Evolutionary conservation across 2,888 invertebrate species (phyloP), one percentile per base, ranked within the genome.

Genomic region (Tupiocoris notatus): DNA sequence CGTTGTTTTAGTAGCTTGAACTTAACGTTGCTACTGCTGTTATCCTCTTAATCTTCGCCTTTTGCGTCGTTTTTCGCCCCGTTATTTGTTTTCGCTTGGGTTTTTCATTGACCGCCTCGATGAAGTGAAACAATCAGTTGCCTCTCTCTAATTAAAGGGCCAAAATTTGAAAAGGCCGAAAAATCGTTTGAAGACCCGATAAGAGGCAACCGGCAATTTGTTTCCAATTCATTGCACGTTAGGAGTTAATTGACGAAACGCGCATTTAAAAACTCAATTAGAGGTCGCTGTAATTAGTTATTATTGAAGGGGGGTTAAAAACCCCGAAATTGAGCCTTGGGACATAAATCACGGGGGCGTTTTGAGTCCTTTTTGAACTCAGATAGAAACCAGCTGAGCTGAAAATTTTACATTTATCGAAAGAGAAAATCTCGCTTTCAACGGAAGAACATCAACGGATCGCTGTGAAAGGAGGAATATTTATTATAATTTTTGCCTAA

Each of bases 11-110:
- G 12, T 16, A 20, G 3, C 59, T 24, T 54, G 39, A 57, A 57
- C 57, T 59, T 70, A 58, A 70, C 57, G 70, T 24, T 18, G 70
- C 59, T 70, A 70, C 59, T 59, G 39, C 39, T 39, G 39, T 39
- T 39, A 39, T 39, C 39, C 39, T 59, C 58, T 67, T 67, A 67
- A 67, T 70, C 70, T 70, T 70, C 70, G 70, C 70, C 59, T 70
- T 59, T 61, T 20, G 70, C 18, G 59, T 61, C 59, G 58, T 70
- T 70, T 70, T 70, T 70, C 70, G 70, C 70, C 70, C 57, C 70
- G 58, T 70, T 70, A 59, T 70, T 70, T 59, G 39, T 39, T 39
- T 39, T 39, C 6, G 12, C 6, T 39, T 12, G 39, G 12, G 39
- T 39, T 39, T 39, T 39, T 39, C 39, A 39, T 39, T 12, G 39